A percentile compares a stretch with the other conserved stretches of the same genome.
Evolutionary conservation across 1,140 invertebrate genomes (phyloP).

Genomic region (Laupala kohalensis): DNA sequence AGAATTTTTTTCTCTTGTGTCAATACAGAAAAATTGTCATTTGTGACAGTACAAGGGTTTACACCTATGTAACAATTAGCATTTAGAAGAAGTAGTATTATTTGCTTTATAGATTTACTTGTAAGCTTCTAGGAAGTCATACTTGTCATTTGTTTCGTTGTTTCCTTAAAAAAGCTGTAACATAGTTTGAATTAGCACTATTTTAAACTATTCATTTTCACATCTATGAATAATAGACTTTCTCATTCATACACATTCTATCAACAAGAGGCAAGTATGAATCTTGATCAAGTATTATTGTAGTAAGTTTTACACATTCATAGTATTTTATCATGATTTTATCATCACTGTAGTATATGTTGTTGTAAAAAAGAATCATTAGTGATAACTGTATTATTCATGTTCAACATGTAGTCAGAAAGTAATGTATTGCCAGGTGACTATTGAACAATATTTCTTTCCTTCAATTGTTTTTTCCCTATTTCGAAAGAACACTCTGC

Average conservation of each 20-base stretch:
- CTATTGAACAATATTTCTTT: background rate
- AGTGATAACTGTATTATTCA: background rate
- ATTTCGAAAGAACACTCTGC: background rate
- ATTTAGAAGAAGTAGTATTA: background rate
- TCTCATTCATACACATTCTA: background rate
- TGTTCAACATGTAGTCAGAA: background rate
- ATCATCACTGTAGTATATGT: background rate
- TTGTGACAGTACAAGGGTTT: background rate
- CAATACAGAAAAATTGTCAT: no score
- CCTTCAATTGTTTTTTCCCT: background rate
- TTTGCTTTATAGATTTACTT: background rate
- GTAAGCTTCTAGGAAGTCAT: background rate
- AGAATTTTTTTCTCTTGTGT: background rate
- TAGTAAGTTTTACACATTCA: background rate
- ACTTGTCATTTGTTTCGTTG: background rate
- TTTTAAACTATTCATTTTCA: background rate
- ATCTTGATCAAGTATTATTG: background rate
- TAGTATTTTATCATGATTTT: background rate
- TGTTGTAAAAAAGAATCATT: background rate
- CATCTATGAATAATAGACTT: background rate
- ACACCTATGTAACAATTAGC: background rate
- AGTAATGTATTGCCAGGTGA: background rate
- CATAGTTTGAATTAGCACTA: background rate
- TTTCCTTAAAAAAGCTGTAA: background rate
- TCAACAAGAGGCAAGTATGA: no score